Evolutionary conservation across 2,113 vertebrate genomes (phyloP).

Genomic region (Hippolais icterina): DNA sequence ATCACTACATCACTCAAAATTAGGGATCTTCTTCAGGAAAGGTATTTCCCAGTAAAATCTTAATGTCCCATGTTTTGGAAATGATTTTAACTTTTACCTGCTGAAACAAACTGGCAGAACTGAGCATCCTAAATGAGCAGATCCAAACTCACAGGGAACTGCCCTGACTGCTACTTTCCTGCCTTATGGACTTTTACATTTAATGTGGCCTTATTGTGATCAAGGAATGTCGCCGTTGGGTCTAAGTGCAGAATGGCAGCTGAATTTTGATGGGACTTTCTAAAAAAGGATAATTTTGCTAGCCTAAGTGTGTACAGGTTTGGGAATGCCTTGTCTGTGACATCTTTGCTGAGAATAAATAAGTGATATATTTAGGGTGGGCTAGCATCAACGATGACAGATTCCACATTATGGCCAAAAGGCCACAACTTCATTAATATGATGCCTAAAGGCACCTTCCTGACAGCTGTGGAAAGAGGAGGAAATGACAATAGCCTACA

Average conservation of each 20-base stretch:
- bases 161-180: not conserved
- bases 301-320: not conserved
- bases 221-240: rapidly evolving
- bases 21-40: not conserved
- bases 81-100: not conserved
- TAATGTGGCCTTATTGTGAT: not conserved
- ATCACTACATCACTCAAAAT: not conserved
- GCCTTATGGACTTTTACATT: not conserved
- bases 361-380: not conserved
- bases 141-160: not conserved
- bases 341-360: not conserved
- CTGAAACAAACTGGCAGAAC: not conserved
- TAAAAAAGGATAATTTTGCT: not conserved
- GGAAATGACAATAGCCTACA: slow-evolving; percentile 30
- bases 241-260: not conserved
- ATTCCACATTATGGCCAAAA: slow-evolving; percentile 8
- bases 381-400: not conserved
- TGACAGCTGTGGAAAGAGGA: not conserved
- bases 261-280: not conserved
- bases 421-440: slow-evolving; percentile 50
- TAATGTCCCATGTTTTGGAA: not conserved
- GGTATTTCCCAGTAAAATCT: not conserved
- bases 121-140: not conserved
- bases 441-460: slow-evolving; percentile 26
- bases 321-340: not conserved